Evolutionary conservation across 2,888 invertebrate genomes (phyloP), one percentile per base, ranked within the genome.

Genomic region (Dryobota labecula): DNA sequence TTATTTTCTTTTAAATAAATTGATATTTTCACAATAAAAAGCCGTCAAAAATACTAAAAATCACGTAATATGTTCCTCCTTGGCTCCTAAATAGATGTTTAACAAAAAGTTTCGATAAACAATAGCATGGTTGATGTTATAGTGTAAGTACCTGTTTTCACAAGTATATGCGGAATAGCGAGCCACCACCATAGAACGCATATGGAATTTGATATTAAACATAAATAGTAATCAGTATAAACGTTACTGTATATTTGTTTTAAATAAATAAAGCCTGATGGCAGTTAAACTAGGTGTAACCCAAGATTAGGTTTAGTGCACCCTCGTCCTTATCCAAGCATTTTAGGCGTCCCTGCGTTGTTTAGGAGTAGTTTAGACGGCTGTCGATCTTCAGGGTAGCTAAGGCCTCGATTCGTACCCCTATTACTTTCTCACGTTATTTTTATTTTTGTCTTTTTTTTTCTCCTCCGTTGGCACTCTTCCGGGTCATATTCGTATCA

Each of bases 401-500:
- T 87, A 87, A 90, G 91, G 90, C 91, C 91, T 92, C 92, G 91
- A 88, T 87, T 87, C 86, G 87, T 88, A 86, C 86, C 86, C 87
- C 84, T 90, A 88, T 85, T 86, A 84, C 84, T 88, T 88, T 88
- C 62, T 87, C 86, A 84, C 73, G 84, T 84, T 87, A 76, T 88
- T 83, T 84, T 84, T 84, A 81, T 86, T 86, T 84, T 86, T 87
- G 88, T 90, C 84, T 89, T 88, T 92, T 89, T 87, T 73, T 79
- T 73, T 54, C 62, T 75, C 65, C 73, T 80, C 61, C 72, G 63
- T 83, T 83, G 84, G 93, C 94, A 94, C 93, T 92, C 89, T 90
- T 90, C 88, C 85, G 84, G 90, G 94, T 95, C 95, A 94, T 94
- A 94, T 94, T 93, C 91, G 89, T 94, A 92, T 93, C 94, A 93